Evolutionary conservation across 2,113 vertebrate genomes (phyloP).

Genomic region (Ptyas mucosa): DNA sequence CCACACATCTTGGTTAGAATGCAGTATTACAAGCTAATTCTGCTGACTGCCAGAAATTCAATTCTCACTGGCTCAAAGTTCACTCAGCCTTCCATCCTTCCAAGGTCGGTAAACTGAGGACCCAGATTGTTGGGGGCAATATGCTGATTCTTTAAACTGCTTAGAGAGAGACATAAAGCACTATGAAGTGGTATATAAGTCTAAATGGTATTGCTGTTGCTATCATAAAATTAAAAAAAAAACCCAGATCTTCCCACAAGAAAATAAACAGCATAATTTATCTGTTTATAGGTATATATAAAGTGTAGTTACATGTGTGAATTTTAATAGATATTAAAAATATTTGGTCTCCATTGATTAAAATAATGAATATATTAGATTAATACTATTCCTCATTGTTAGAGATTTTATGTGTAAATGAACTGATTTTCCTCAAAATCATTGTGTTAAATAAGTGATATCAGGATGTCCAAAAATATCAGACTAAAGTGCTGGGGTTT

Average conservation of each 20-base stretch:
- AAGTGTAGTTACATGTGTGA: background rate
- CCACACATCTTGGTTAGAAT: background rate
- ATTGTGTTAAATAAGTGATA: background rate
- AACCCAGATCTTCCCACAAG: background rate
- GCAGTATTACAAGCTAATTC: background rate
- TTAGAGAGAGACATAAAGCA: background rate
- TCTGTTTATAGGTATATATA: background rate
- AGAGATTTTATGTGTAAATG: background rate
- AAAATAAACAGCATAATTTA: background rate
- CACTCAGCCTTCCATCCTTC: background rate
- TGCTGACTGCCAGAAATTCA: background rate
- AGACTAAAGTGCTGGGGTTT: background rate
- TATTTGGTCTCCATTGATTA: background rate
- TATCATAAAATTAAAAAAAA: background rate
- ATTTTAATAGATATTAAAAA: background rate
- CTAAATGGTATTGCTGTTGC: background rate
- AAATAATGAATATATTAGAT: background rate
- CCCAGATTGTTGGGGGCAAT: background rate
- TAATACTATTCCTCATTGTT: background rate
- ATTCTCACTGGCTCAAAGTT: background rate
- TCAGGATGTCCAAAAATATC: background rate
- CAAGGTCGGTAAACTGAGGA: background rate
- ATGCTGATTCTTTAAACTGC: background rate
- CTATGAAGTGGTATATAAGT: background rate
- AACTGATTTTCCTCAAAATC: background rate